A percentile compares a stretch with the other conserved stretches of the same genome.
These are phyloP conservation scores for Acanthopagrus latus DNA, from an alignment of 2,797 vertebrate species.

Conservation along the genomic window DNA sequence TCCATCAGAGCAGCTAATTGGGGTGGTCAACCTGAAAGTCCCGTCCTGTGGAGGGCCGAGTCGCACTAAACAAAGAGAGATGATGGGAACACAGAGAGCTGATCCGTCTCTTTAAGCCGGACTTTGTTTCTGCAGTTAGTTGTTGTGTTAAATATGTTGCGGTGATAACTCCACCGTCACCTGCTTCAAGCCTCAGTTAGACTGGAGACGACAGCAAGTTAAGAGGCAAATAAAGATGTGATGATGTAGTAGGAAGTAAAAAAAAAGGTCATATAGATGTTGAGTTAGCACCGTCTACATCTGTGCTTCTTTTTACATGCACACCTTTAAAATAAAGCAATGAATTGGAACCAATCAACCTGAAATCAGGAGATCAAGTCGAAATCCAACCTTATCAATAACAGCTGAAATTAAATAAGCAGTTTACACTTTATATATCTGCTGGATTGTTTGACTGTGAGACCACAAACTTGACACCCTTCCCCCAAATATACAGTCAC, in stretches of 20 bases:
- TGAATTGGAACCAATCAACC: no score
- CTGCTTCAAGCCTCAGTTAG: background rate
- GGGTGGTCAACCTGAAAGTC: slow-evolving; percentile 59
- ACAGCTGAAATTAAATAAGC: no score
- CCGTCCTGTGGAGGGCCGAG: slow-evolving; percentile 21
- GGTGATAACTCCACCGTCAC: background rate
- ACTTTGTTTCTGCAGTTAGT: background rate
- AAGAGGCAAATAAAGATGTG: background rate
- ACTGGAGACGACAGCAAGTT: no score
- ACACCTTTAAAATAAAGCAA: no score
- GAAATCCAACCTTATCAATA: no score
- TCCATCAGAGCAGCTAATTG: slow-evolving; percentile 72
- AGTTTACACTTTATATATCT: no score
- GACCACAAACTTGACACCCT: no score
- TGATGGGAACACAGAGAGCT: slow-evolving; percentile 13
- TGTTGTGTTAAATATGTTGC: background rate
- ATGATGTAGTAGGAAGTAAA: background rate
- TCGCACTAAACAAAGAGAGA: slow-evolving; percentile 41
- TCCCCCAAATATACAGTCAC: no score
- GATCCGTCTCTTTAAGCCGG: slow-evolving; percentile 6
- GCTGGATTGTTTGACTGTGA: no score
- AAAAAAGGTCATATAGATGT: no score
- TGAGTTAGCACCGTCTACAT: no score
- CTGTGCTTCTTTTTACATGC: no score
- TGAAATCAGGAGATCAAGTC: background rate